These are phyloP conservation scores for Melanotaenia parkinsoni DNA, from an alignment of 2,797 vertebrate genomes.

Conservation along the genomic window DNA sequence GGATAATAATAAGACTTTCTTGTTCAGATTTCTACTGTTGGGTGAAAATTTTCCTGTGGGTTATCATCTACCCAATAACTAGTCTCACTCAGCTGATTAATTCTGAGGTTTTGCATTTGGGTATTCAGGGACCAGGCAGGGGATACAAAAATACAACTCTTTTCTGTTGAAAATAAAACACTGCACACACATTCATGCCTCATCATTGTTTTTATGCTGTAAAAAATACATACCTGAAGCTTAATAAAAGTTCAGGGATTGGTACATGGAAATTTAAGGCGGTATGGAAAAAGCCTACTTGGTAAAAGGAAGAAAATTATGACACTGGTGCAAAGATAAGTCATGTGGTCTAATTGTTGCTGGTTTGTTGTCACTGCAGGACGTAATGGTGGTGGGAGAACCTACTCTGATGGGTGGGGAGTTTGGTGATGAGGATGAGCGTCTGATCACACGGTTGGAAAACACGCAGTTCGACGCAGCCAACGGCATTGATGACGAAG, in stretches of 20 bases:
- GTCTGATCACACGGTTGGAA: slow-evolving; percentile 99
- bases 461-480: slow-evolving; percentile 98
- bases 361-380: slow-evolving; percentile 78
- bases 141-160: neutral
- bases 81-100: neutral
- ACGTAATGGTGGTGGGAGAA: slow-evolving; percentile 99
- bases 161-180: too few relatives aligned
- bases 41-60: neutral
- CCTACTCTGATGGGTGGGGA: slow-evolving; percentile 99
- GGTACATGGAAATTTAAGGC: neutral
- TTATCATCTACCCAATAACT: neutral
- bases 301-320: neutral
- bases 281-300: too few relatives aligned
- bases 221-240: neutral
- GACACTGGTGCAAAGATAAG: too few relatives aligned
- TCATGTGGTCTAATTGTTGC: neutral
- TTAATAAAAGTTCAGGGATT: neutral
- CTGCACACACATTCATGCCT: neutral
- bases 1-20: neutral
- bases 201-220: neutral
- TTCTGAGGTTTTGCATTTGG: neutral
- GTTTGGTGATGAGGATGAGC: slow-evolving; percentile 98
- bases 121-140: too few relatives aligned
- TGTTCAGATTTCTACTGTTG: neutral
- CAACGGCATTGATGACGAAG: slow-evolving; percentile 97